Base-by-base conservation (phyloP, 2,888 invertebrate genomes). In the Seira ritae region DNA sequence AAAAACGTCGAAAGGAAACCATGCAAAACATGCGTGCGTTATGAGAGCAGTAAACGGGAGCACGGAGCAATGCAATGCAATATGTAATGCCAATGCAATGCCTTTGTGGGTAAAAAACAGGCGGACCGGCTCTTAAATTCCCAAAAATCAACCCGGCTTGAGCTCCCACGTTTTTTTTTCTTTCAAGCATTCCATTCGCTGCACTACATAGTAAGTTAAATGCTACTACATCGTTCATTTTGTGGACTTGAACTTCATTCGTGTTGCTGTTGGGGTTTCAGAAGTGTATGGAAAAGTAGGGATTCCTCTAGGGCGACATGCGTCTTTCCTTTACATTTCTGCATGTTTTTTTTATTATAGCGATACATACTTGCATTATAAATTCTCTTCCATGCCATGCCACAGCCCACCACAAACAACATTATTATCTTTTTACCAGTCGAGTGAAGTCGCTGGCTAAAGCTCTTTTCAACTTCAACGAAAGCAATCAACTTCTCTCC, bases 261-360 rank as follows among this genome's bases (percentile, higher is more conserved):
- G 22, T 42, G 2, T 50, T n/a, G n/a, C 50, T 50, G 50, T 50
- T 50, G 50, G 12, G 50, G 50, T n/a, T n/a, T n/a, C n/a, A 31
- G 2, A 31, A 31, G 31, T 31, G 31, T 50, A 12, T 8, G 50
- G 17, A 50, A n/a, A 50, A 50, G 12, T 50, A 15, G 50, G 17
- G 76, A 68, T 71, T 79, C 60, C 72, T 74, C 80, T 50, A 73
- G 69, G 75, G 80, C 75, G 75, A 80, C 80, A 80, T 80, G 80
- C 70, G 80, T 80, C 80, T 80, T 70, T 22, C 60, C 66, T 69
- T 68, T 31, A 2, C n/a, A n/a, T n/a, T n/a, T n/a, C n/a, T 69
- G 66, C 15, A 42, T 8, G 6, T 42, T 42, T 42, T 42, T 15
- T n/a, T n/a, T 15, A 50, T 8, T 50, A 8, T 15, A 12, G 15